These are phyloP conservation scores for Luidia sarsii DNA, from an alignment of 53 echinoderm and acorn worm species.

Conservation along the genomic window DNA sequence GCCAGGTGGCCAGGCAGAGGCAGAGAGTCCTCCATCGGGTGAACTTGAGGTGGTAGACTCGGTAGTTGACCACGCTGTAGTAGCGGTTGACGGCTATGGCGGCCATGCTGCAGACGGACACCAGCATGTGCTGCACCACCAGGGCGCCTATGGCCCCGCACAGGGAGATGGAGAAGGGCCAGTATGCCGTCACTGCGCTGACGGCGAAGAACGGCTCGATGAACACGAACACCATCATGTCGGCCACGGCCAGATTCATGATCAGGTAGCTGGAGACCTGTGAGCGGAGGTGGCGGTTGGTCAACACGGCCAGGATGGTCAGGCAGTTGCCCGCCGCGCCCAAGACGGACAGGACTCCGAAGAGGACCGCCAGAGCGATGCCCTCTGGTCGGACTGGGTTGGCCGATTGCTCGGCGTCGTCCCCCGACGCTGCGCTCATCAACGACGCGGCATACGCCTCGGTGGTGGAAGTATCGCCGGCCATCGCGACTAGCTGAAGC, in stretches of 20 bases:
- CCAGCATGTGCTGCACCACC: slow-evolving; percentile 16
- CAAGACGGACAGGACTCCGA: slow-evolving; percentile 9
- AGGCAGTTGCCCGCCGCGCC: slow-evolving; percentile 34
- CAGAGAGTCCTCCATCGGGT: slow-evolving; percentile 1
- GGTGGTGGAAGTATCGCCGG: background rate
- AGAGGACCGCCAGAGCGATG: background rate
- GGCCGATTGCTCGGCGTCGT: too few relatives aligned
- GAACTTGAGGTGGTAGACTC: slow-evolving; percentile 1
- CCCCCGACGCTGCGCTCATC: background rate
- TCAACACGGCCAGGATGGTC: slow-evolving; percentile 25
- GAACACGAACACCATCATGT: slow-evolving; percentile 18
- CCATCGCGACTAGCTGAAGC: background rate
- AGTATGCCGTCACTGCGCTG: background rate
- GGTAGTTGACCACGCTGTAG: slow-evolving; percentile 22
- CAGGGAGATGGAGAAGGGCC: slow-evolving; percentile 4
- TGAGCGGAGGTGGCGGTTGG: slow-evolving; percentile 20
- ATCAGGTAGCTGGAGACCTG: slow-evolving; percentile 26
- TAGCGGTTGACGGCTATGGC: slow-evolving; percentile 29
- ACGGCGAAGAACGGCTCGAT: slow-evolving; percentile 27
- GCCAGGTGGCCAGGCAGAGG: slow-evolving; percentile 7
- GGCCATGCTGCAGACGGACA: slow-evolving; percentile 22
- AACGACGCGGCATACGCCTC: background rate
- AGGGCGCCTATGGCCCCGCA: slow-evolving; percentile 1
- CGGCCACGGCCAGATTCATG: slow-evolving; percentile 26
- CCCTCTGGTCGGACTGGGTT: background rate